Evolutionary conservation across 2,113 vertebrate genomes (phyloP).

Genomic region (Tauraco erythrolophus): DNA sequence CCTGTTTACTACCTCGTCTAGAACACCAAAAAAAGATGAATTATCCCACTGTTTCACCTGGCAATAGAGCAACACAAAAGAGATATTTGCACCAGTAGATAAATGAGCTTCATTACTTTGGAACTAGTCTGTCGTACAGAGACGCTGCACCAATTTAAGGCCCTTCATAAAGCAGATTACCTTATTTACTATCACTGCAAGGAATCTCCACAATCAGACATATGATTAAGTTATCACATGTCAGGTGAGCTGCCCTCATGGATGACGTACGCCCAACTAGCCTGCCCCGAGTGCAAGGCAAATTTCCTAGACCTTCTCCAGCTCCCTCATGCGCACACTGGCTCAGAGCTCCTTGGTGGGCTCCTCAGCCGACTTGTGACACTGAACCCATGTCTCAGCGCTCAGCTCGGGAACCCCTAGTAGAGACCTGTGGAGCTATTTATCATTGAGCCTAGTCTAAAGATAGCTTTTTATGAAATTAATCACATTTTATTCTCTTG

Average conservation of each 20-base stretch:
- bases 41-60: not conserved
- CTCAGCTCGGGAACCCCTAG: not conserved
- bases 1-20: not conserved
- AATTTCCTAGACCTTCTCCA: not conserved
- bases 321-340: not conserved
- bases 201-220: not conserved
- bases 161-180: not conserved
- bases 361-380: not conserved
- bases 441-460: not conserved
- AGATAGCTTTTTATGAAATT: not conserved
- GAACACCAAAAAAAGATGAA: not conserved
- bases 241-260: not conserved
- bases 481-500: conserved; percentile 6
- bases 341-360: not conserved
- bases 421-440: not conserved
- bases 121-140: not conserved
- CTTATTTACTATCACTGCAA: not conserved
- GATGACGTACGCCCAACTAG: not conserved
- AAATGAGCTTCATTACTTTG: not conserved
- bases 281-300: not conserved
- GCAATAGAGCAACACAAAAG: not conserved
- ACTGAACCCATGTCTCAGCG: accelerated
- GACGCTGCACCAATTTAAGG: not conserved
- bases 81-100: not conserved
- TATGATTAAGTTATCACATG: not conserved